A percentile compares a stretch with the other conserved stretches of the same genome.
Conservation (phyloP, 2,113 vertebrate species). For the Desmodus rotundus region DNA sequence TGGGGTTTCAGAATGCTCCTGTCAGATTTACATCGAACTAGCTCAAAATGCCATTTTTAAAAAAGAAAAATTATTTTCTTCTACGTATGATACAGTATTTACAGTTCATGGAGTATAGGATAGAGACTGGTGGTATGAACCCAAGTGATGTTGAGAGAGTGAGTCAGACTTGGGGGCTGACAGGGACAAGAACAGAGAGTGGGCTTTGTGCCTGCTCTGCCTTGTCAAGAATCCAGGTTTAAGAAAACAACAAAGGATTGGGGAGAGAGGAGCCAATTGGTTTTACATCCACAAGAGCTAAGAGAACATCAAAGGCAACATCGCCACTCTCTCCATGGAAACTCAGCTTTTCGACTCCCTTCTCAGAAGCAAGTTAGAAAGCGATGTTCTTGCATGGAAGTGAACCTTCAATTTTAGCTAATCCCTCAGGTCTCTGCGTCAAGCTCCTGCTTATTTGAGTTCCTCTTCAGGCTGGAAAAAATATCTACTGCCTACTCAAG, state of each 20-base stretch:
- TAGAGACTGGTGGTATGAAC: slow-evolving; percentile 28
- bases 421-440: neutral
- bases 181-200: neutral
- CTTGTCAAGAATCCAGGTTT: neutral
- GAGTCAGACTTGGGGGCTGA: neutral
- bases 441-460: neutral
- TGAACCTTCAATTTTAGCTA: neutral
- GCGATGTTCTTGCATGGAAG: neutral
- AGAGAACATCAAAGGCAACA: neutral
- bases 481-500: neutral
- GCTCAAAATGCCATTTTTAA: slow-evolving; percentile 48
- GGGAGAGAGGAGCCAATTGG: neutral
- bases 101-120: slow-evolving; percentile 54
- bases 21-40: slow-evolving; percentile 58
- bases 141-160: neutral
- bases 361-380: neutral
- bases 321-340: neutral
- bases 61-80: slow-evolving; percentile 65
- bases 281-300: neutral
- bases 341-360: neutral
- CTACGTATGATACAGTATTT: slow-evolving; percentile 64
- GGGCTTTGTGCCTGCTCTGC: neutral
- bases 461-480: neutral
- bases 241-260: neutral
- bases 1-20: slow-evolving; percentile 68